Percentiles rank a stretch among this genome's conserved stretches.
phyloP scores from a whole-genome alignment of 2,113 vertebrate genomes.

The Sula dactylatra region DNA sequence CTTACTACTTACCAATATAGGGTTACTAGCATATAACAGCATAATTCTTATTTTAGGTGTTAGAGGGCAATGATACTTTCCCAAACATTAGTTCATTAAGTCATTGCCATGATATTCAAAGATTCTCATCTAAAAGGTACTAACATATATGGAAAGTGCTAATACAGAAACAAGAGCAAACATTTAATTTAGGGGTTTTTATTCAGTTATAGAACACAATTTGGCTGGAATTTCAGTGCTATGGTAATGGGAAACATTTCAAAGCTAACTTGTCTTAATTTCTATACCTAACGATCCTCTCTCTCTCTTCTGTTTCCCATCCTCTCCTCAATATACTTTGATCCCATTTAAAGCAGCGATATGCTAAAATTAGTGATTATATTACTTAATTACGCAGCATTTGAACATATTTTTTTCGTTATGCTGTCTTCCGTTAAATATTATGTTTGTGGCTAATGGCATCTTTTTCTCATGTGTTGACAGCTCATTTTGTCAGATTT shows the following conservation, averaged over 20 bases:
- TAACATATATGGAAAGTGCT: neutral
- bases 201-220: neutral
- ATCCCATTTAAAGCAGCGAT: conserved; percentile 1
- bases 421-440: conserved; percentile 17
- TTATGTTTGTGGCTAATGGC: conserved; percentile 44
- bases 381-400: conserved; percentile 3
- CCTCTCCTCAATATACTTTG: neutral
- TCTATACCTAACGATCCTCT: neutral
- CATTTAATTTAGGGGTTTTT: neutral
- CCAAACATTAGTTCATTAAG: neutral
- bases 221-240: neutral
- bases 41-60: neutral
- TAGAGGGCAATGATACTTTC: neutral
- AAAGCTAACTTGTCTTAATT: neutral
- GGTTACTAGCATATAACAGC: neutral
- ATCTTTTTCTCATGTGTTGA: neutral
- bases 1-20: neutral
- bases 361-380: conserved; percentile 30
- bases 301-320: neutral
- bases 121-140: neutral
- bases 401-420: conserved; percentile 28
- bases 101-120: neutral
- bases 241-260: neutral
- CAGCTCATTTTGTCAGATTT: conserved; percentile 47
- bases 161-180: neutral